phyloP scores from a whole-genome alignment of 2,797 vertebrate species.

The Spinus pinus region DNA sequence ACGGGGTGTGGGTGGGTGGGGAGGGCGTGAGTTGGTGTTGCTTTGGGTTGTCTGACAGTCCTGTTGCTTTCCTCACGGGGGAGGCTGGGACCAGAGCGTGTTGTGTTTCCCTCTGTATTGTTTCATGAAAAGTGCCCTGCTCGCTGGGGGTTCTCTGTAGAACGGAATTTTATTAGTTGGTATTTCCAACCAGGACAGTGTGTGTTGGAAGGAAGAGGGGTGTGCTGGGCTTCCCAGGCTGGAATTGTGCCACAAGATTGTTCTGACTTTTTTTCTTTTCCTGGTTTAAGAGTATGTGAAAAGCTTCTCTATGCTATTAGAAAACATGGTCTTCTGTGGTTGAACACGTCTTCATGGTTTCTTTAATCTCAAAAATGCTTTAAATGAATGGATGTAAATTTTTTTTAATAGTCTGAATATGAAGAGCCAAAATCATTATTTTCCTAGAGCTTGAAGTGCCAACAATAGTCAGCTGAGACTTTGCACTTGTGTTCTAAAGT shows the following conservation, averaged over 20 bases:
- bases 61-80: not conserved
- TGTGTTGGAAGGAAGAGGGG: not conserved
- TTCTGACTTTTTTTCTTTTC: not conserved
- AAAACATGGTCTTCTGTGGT: slow-evolving; percentile 61
- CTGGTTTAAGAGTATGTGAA: slow-evolving; percentile 32
- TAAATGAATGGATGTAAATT: slow-evolving; percentile 75
- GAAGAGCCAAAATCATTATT: slow-evolving; percentile 76
- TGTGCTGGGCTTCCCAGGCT: not conserved
- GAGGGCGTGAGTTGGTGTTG: not conserved
- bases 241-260: not conserved
- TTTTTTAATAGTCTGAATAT: slow-evolving; percentile 66
- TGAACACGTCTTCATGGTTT: slow-evolving; percentile 71
- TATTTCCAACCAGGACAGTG: not conserved
- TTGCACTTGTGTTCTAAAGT: slow-evolving; percentile 71
- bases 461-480: slow-evolving; percentile 70
- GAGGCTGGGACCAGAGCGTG: not conserved
- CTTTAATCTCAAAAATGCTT: slow-evolving; percentile 72
- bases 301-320: slow-evolving; percentile 60
- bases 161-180: slow-evolving; percentile 40
- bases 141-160: not conserved
- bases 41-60: not conserved
- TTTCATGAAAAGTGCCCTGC: not conserved
- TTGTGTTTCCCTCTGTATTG: not conserved
- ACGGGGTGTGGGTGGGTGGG: not conserved
- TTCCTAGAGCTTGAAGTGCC: slow-evolving; percentile 69